Conservation (phyloP, 37 sponge, comb jelly and placozoan species). For the Eunapius fragilis region DNA sequence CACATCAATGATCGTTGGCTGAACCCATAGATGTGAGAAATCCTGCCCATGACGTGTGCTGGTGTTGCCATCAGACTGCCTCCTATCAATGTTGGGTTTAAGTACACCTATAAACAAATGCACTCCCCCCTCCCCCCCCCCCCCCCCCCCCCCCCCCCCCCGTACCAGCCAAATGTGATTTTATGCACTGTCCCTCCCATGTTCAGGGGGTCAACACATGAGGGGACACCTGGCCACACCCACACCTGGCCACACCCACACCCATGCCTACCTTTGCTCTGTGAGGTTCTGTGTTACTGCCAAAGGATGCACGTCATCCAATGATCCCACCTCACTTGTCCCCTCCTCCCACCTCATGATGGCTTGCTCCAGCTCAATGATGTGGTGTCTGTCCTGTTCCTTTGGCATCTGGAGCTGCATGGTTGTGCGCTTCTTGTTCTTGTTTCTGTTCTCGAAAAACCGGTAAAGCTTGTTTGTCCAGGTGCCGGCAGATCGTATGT, state of each 20-base stretch:
- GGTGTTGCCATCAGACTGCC: too few relatives aligned
- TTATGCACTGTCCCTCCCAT: too few relatives aligned
- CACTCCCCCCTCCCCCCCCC: too few relatives aligned
- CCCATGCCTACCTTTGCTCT: too few relatives aligned
- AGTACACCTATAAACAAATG: too few relatives aligned
- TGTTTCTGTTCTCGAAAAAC: conserved; percentile 69
- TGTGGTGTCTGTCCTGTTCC: conserved; percentile 38
- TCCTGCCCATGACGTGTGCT: conserved; percentile 39
- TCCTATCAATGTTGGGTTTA: too few relatives aligned
- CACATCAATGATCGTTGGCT: conserved; percentile 65
- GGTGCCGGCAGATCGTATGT: conserved; percentile 84
- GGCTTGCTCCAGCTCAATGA: conserved; percentile 40
- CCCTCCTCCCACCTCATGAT: conserved; percentile 30
- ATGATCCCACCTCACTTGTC: not conserved
- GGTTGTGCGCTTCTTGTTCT: not conserved
- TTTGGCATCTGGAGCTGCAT: conserved; percentile 54
- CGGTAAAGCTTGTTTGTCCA: conserved; percentile 88
- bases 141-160: too few relatives aligned
- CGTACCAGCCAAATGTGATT: too few relatives aligned
- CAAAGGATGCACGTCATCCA: conserved; percentile 50
- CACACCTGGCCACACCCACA: too few relatives aligned
- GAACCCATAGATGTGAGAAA: conserved; percentile 49
- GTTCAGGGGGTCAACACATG: too few relatives aligned
- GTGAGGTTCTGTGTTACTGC: not conserved
- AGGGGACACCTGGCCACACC: too few relatives aligned